A percentile compares a stretch with the other conserved stretches of the same genome.
phyloP scores from a whole-genome alignment of 2,888 invertebrate species.

The Drosophila niveifrons region DNA sequence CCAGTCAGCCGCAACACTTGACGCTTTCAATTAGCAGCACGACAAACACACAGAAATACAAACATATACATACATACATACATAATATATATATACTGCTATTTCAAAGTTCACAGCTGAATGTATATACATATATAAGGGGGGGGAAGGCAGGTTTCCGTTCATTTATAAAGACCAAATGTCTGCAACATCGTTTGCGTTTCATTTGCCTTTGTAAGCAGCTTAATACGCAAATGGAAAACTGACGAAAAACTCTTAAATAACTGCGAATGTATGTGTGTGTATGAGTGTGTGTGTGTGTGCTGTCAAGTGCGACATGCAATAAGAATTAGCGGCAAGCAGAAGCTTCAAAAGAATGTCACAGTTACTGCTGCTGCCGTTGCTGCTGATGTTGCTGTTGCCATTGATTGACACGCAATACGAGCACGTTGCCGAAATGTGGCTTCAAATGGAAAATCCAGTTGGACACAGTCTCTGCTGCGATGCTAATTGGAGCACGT shows the following conservation, averaged over 20 bases:
- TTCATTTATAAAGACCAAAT: conserved; percentile 16
- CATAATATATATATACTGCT: background rate
- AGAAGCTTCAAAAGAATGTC: conserved; percentile 47
- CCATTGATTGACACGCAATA: conserved; percentile 74
- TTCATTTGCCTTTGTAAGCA: conserved; percentile 53
- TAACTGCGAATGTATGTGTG: background rate
- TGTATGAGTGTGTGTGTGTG: conserved; percentile 10
- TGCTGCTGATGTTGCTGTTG: conserved; percentile 9
- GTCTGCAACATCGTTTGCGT: conserved; percentile 25
- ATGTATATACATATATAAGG: background rate
- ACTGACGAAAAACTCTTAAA: conserved; percentile 34
- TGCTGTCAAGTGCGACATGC: conserved; percentile 61
- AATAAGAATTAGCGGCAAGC: conserved; percentile 68
- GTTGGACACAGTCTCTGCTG: conserved; percentile 41
- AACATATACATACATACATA: background rate
- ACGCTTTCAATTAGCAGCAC: conserved; percentile 64
- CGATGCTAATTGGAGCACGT: conserved; percentile 76
- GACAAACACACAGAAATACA: conserved; percentile 28
- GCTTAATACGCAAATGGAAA: conserved; percentile 63
- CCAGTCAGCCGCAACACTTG: conserved; percentile 3
- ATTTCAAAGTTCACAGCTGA: background rate
- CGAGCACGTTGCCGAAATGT: conserved; percentile 64
- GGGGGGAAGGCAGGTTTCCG: background rate
- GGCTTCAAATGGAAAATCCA: conserved; percentile 38
- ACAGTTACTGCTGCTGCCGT: conserved; percentile 18